Base-by-base conservation (phyloP, 2,113 vertebrate genomes). In the Chloropsis hardwickii region DNA sequence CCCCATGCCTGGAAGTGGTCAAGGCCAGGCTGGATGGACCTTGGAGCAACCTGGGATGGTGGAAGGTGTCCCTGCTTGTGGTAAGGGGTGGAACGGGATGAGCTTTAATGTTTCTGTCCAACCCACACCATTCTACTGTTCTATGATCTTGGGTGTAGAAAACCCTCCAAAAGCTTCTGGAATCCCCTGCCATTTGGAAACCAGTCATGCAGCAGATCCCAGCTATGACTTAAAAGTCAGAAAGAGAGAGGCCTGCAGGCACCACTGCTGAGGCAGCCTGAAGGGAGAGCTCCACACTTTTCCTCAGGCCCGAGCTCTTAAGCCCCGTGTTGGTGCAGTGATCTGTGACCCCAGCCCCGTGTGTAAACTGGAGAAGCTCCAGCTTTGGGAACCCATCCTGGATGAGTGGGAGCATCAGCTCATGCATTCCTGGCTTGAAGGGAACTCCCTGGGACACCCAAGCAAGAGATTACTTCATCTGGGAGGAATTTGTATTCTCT, bases 1-100 rank as follows among this genome's bases (percentile, higher is more conserved):
- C 16, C 16, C 11, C 53, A 67, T 17, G 3, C 45, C 17, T 82
- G 70, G 24, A 0, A 31, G 8, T 45, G n/a, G 13, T 1, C 54
- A 4, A 60, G 39, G 29, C 24, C 45, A 47, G 21, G 9, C 0
- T 89, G 70, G 21, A 40, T 0, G 0, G 29, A 0, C 21, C 23
- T 76, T 54, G 29, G 21, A 69, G n/a, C 24, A 27, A 1, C 25
- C 47, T 61, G 40, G 61, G 11, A 0, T 6, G 2, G 29, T 53
- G 40, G 47, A 27, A 82, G 21, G 2, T 67, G 61, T 35, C 61
- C 16, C n/a, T 47, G 61, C 11, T 10, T 29, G 35, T 25, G 24
- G 39, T 24, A 60, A 21, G n/a, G 10, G n/a, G 2, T 53, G 11
- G 47, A 9, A 76, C 0, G 0, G 16, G 17, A 19, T 69, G 40